A percentile compares a stretch with the other conserved stretches of the same genome.
These are phyloP conservation scores for Craterocephalus amniculus DNA, from an alignment of 2,797 vertebrate genomes.

Conservation along the genomic window DNA sequence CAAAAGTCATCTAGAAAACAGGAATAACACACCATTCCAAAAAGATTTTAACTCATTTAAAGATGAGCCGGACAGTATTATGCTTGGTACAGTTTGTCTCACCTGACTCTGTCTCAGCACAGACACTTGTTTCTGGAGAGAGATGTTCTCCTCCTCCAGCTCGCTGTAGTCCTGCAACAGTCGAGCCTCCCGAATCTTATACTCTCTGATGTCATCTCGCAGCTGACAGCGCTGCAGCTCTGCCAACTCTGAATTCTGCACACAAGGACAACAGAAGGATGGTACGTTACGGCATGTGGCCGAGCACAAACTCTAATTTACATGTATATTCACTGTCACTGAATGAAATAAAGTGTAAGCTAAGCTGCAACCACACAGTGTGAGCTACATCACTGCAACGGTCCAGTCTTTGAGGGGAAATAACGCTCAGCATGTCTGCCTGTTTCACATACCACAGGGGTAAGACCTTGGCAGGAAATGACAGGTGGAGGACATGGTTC, in stretches of 20 bases:
- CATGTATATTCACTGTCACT: background rate
- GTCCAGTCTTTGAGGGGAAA: slow-evolving; percentile 15
- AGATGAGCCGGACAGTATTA: background rate
- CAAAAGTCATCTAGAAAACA: background rate
- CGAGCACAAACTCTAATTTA: background rate
- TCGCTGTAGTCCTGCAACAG: slow-evolving; percentile 96
- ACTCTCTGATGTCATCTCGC: slow-evolving; percentile 95
- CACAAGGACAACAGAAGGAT: slow-evolving; percentile 5
- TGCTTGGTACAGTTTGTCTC: slow-evolving; percentile 19
- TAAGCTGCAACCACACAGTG: background rate
- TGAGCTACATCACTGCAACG: background rate
- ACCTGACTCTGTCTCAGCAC: slow-evolving; percentile 95
- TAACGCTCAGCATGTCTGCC: slow-evolving; percentile 13
- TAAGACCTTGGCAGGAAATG: slow-evolving; percentile 42
- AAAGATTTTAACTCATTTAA: background rate
- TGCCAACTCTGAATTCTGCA: slow-evolving; percentile 88
- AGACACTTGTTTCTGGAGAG: slow-evolving; percentile 97
- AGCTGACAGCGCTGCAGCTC: slow-evolving; percentile 91
- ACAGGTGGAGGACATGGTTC: slow-evolving; percentile 44
- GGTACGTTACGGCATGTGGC: background rate
- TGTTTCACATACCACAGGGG: slow-evolving; percentile 34
- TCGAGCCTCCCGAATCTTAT: slow-evolving; percentile 93
- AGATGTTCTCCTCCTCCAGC: slow-evolving; percentile 98
- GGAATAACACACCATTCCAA: background rate
- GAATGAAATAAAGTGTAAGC: background rate